Conservation (phyloP, 2,888 invertebrate genomes). For the Himalopsyche tibetana region DNA sequence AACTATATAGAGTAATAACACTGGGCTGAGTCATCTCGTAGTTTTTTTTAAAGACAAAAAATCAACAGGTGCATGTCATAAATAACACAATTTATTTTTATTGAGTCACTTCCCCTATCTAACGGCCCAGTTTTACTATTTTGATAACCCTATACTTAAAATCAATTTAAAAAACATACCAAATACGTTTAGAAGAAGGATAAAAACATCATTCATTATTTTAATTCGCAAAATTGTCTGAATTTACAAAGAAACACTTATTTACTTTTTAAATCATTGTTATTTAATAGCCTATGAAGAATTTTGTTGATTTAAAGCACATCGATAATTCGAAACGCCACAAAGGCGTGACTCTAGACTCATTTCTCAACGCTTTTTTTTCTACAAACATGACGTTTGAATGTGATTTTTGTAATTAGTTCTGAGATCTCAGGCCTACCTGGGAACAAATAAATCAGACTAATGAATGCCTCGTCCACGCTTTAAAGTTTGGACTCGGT, state of each 20-base stretch:
- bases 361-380: slow-evolving; percentile 57
- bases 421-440: slow-evolving; percentile 29
- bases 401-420: slow-evolving; percentile 59
- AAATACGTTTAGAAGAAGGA: too few species aligned
- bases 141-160: too few species aligned
- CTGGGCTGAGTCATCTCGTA: too few species aligned
- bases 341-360: slow-evolving; percentile 52
- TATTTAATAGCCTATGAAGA: slow-evolving; percentile 10
- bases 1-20: too few species aligned
- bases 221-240: not conserved
- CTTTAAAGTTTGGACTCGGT: slow-evolving; percentile 9
- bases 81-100: too few species aligned
- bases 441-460: slow-evolving; percentile 59
- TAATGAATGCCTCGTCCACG: slow-evolving; percentile 57
- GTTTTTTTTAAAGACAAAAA: too few species aligned
- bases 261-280: slow-evolving; percentile 13
- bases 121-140: too few species aligned
- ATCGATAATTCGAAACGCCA: slow-evolving; percentile 25
- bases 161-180: too few species aligned
- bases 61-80: too few species aligned
- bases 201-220: not conserved
- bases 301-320: slow-evolving; percentile 38
- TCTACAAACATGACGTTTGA: slow-evolving; percentile 55
- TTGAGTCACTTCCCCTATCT: too few species aligned
- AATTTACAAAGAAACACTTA: slow-evolving; percentile 4